These are phyloP conservation scores for Lycophotia porphyrea DNA, from an alignment of 2,888 invertebrate genomes.

Conservation along the genomic window DNA sequence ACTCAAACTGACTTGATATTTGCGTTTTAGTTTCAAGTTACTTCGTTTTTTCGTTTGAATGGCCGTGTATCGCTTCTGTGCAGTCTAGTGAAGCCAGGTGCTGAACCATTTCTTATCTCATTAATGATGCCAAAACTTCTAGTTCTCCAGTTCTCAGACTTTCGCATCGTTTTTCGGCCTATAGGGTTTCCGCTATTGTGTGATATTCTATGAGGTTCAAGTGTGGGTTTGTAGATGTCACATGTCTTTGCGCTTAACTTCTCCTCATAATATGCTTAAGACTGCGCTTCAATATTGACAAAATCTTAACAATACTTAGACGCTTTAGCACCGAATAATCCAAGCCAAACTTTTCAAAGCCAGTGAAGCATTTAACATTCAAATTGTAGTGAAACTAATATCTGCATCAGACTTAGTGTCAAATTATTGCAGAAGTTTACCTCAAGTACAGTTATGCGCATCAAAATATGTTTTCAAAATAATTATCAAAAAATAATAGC, in stretches of 20 bases:
- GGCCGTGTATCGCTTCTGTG: background rate
- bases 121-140: background rate
- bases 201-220: too few species aligned
- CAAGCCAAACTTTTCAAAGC: background rate
- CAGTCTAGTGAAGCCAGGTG: background rate
- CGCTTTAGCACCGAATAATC: background rate
- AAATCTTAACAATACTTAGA: background rate
- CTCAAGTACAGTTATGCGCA: slow-evolving; percentile 5
- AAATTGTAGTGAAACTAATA: slow-evolving; percentile 15
- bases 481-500: background rate
- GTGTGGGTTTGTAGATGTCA: background rate
- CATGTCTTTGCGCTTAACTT: background rate
- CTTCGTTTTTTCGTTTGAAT: too few species aligned
- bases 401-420: slow-evolving; percentile 27
- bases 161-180: background rate
- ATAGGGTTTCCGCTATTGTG: too few species aligned
- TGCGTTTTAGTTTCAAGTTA: background rate
- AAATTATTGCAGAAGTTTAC: slow-evolving; percentile 25
- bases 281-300: background rate
- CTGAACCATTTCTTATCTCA: background rate
- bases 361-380: slow-evolving; percentile 1
- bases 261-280: background rate
- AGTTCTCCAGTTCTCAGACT: background rate
- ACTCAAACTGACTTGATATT: background rate
- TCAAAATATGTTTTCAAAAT: background rate